Evolutionary conservation across 2,797 vertebrate species (phyloP).

Genomic region (Syngnathus rostellatus): DNA sequence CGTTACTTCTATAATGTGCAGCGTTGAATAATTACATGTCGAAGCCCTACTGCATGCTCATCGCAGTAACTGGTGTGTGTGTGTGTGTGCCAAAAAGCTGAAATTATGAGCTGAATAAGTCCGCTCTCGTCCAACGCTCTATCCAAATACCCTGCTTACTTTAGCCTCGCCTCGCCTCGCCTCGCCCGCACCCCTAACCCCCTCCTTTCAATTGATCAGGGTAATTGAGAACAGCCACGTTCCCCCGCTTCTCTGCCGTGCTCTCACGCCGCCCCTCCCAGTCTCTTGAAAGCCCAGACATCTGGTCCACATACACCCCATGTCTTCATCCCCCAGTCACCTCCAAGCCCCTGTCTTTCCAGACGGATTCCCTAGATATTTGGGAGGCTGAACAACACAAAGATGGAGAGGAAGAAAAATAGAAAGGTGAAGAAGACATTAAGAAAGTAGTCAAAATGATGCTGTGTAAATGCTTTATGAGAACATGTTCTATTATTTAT

Average conservation of each 20-base stretch:
- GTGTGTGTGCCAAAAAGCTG: not conserved
- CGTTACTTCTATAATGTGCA: not conserved
- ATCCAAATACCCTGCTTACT: conserved; percentile 18
- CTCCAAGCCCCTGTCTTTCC: conserved; percentile 47
- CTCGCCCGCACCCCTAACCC: conserved; percentile 4
- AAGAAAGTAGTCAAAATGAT: not conserved
- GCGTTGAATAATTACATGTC: not conserved
- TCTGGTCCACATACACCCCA: conserved; percentile 81
- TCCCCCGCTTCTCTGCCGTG: conserved; percentile 30
- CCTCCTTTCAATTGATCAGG: conserved; percentile 60
- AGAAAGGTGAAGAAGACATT: conserved; percentile 4
- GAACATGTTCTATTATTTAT: not conserved
- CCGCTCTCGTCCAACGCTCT: conserved; percentile 1
- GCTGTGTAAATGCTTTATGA: not conserved
- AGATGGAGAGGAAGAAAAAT: conserved; percentile 6
- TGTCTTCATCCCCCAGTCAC: conserved; percentile 50
- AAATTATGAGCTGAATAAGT: not conserved
- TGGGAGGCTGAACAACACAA: conserved; percentile 18
- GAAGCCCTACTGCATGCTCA: not conserved
- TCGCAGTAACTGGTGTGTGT: not conserved
- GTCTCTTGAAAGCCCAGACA: conserved; percentile 67
- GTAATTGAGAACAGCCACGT: conserved; percentile 84
- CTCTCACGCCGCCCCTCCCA: conserved; percentile 34
- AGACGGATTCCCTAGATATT: conserved; percentile 54
- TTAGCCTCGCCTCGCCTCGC: not conserved